Base-by-base conservation (phyloP, 2,888 invertebrate genomes). In the Aleiodes testaceus region DNA sequence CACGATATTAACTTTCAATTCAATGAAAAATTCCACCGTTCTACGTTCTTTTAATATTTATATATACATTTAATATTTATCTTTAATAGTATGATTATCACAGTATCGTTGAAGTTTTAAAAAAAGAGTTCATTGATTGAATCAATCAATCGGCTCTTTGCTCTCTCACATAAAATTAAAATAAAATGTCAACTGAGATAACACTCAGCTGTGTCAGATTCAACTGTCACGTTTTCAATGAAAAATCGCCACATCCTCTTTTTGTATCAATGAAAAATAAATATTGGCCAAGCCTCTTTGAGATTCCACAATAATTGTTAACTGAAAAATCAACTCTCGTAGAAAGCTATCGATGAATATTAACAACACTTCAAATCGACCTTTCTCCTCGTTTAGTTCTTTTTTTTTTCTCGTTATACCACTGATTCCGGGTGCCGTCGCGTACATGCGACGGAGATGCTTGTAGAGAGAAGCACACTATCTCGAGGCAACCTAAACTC, bases 401-500 rank as follows among this genome's bases (percentile, higher is more conserved):
- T 5, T 5, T 26, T 16, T 16, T 20, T 36, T 22, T 26, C 6
- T 26, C 36, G n/a, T 0, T 55, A 1, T 14, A 36, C 26, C 18
- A 16, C 36, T 6, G 7, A 14, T 55, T 55, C 9, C 3, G 30
- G 30, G n/a, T 16, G 3, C 63, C 69, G 69, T 69, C 69, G 69
- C 63, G 26, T 42, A 52, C 52, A 69, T 44, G 18, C 45, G 22
- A 61, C 22, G 63, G 63, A 63, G 63, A 63, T 50, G 52, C 63
- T 63, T 50, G 55, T 36, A 65, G 61, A 65, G 44, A 55, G 52
- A 64, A 22, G 47, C 67, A 26, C 44, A 44, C 64, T 68, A 45
- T 45, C 77, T 75, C 75, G 74, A 74, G 77, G 65, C 73, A 69
- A 77, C 79, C 79, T 80, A 78, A 82, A 82, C 77, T 80, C 79